Evolutionary conservation across 2,888 invertebrate genomes (phyloP).

Genomic region (Acanthosepion pharaonis): DNA sequence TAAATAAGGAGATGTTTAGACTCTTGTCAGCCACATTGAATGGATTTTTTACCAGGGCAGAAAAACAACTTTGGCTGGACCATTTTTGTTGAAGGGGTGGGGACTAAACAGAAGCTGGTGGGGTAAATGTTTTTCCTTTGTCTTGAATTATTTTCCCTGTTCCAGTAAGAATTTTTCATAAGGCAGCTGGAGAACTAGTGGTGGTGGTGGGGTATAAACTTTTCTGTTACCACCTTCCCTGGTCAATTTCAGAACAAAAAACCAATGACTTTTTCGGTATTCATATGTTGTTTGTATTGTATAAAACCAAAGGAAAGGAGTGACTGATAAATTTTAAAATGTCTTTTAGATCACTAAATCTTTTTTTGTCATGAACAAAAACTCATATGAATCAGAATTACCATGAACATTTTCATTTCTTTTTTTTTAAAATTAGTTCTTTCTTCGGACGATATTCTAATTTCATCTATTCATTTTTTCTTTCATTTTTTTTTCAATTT

Average conservation of each 20-base stretch:
- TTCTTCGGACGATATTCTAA: background rate
- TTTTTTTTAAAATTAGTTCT: background rate
- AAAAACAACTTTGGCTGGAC: constrained; percentile 22
- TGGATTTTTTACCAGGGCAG: constrained; percentile 23
- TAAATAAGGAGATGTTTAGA: constrained; percentile 33
- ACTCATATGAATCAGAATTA: background rate
- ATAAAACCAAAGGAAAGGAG: background rate
- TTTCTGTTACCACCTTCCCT: background rate
- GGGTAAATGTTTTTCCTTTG: constrained; percentile 33
- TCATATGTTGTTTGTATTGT: background rate
- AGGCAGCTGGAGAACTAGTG: background rate
- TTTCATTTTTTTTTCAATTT: background rate
- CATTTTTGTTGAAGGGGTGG: background rate
- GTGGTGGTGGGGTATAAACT: too few relatives aligned
- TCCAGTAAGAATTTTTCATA: constrained; percentile 33
- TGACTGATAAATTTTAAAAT: background rate
- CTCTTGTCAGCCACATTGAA: constrained; percentile 11
- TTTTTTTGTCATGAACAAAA: background rate
- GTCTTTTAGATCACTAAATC: background rate
- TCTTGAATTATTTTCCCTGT: constrained; percentile 1
- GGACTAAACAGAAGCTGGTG: background rate
- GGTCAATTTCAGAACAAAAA: background rate
- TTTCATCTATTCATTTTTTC: background rate
- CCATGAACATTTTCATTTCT: background rate
- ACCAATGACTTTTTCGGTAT: background rate